Evolutionary conservation across 92 coral and sea anemone species (phyloP).

Genomic region (Porites lobata): DNA sequence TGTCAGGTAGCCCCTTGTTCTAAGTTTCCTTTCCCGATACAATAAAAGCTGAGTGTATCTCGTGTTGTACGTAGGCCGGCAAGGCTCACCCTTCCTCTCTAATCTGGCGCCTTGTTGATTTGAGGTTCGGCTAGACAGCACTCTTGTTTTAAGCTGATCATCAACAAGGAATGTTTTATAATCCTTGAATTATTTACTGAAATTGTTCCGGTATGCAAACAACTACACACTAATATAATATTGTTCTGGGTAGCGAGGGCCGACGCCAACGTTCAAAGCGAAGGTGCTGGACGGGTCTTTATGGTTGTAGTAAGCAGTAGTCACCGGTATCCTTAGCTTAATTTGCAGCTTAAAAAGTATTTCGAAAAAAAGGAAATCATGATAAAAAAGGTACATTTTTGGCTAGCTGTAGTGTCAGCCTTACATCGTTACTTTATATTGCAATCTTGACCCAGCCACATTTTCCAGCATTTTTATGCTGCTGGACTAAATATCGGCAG

Average conservation of each 20-base stretch:
- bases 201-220: not conserved
- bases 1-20: no score
- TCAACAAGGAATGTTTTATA: not conserved
- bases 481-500: not conserved
- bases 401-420: no score
- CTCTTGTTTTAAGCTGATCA: not conserved
- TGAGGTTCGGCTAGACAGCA: not conserved
- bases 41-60: no score
- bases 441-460: no score
- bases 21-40: not conserved
- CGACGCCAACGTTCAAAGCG: no score
- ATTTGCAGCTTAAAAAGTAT: no score
- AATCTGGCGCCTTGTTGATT: not conserved
- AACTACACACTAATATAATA: not conserved
- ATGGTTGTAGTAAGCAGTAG: not conserved
- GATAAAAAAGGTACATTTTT: no score
- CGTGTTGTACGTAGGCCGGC: no score
- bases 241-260: not conserved
- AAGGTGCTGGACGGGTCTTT: no score
- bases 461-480: no score
- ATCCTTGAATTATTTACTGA: not conserved
- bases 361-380: no score
- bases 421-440: no score
- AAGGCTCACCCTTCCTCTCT: not conserved
- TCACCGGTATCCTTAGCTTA: not conserved